These are phyloP conservation scores for Drosophila aff. DNA, from an alignment of 1,140 invertebrate species.

Conservation along the genomic window DNA sequence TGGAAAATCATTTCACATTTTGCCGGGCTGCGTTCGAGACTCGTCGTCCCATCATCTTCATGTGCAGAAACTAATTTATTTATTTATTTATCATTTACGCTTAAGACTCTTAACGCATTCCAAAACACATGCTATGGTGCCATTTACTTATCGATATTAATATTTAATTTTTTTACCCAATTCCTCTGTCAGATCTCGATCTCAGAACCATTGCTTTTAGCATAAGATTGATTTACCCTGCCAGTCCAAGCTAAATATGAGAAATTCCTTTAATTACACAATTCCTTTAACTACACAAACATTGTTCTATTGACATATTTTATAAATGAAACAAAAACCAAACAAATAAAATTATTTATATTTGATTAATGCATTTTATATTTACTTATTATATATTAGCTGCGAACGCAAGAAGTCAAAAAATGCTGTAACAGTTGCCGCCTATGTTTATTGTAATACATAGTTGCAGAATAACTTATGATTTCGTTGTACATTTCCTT, in stretches of 20 bases:
- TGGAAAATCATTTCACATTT: constrained; percentile 38
- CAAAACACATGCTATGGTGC: constrained; percentile 65
- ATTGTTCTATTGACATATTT: constrained; percentile 50
- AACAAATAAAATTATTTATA: constrained; percentile 44
- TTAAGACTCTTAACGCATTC: constrained; percentile 69
- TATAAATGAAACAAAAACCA: constrained; percentile 26
- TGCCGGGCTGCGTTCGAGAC: constrained; percentile 57
- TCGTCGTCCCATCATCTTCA: constrained; percentile 30
- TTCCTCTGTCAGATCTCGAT: constrained; percentile 43
- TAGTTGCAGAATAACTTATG: constrained; percentile 18
- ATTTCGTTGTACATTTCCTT: constrained; percentile 32
- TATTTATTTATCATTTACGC: constrained; percentile 64
- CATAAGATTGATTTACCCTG: constrained; percentile 48
- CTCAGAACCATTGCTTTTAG: constrained; percentile 53
- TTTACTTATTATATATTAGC: constrained; percentile 28
- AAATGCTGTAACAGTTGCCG: constrained; percentile 59
- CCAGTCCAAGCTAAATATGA: constrained; percentile 12
- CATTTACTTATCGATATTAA: constrained; percentile 67
- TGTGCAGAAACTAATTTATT: constrained; percentile 53
- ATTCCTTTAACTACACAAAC: constrained; percentile 29
- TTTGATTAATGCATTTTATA: constrained; percentile 53
- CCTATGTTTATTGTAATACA: constrained; percentile 35
- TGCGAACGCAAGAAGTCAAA: constrained; percentile 69
- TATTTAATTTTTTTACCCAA: constrained; percentile 28
- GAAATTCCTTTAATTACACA: constrained; percentile 25